Evolutionary conservation across 2,797 vertebrate genomes (phyloP).

Genomic region (Apogon talboti): DNA sequence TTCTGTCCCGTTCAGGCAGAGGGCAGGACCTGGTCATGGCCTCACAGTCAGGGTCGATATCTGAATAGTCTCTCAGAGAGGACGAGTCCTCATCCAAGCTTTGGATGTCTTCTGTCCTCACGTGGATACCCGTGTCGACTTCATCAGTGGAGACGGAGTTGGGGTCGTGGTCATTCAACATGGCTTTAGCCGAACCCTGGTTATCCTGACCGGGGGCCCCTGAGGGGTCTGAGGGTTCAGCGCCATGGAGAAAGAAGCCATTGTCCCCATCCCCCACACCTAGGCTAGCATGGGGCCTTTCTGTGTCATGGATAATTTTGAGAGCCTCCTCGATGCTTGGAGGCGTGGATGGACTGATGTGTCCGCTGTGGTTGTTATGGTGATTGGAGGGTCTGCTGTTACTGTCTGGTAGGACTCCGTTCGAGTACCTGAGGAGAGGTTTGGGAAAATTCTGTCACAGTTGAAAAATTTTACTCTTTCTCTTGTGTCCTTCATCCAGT

Average conservation of each 20-base stretch:
- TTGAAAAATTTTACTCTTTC: background rate
- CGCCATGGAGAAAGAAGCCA: conserved; percentile 93
- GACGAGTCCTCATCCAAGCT: conserved; percentile 96
- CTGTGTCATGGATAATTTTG: conserved; percentile 94
- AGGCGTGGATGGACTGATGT: conserved; percentile 85
- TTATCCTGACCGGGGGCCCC: conserved; percentile 58
- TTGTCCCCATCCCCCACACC: conserved; percentile 84
- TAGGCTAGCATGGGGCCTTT: conserved; percentile 85
- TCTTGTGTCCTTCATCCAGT: too few species aligned
- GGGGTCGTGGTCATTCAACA: conserved; percentile 81
- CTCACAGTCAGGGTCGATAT: conserved; percentile 94
- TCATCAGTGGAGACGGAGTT: conserved; percentile 89
- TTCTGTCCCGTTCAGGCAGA: conserved; percentile 72
- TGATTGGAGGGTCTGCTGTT: conserved; percentile 69
- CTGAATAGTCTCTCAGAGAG: conserved; percentile 95
- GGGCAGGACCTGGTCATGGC: conserved; percentile 77
- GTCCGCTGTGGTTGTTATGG: conserved; percentile 55
- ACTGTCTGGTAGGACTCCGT: conserved; percentile 87
- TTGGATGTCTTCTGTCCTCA: conserved; percentile 96
- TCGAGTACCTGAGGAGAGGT: conserved; percentile 80
- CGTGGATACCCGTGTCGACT: conserved; percentile 96
- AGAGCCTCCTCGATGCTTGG: conserved; percentile 97
- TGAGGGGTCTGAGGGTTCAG: conserved; percentile 79
- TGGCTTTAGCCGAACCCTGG: conserved; percentile 75
- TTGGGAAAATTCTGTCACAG: conserved; percentile 1